Evolutionary conservation across 2,113 vertebrate genomes (phyloP).

Genomic region (Leptobrachium leishanense): DNA sequence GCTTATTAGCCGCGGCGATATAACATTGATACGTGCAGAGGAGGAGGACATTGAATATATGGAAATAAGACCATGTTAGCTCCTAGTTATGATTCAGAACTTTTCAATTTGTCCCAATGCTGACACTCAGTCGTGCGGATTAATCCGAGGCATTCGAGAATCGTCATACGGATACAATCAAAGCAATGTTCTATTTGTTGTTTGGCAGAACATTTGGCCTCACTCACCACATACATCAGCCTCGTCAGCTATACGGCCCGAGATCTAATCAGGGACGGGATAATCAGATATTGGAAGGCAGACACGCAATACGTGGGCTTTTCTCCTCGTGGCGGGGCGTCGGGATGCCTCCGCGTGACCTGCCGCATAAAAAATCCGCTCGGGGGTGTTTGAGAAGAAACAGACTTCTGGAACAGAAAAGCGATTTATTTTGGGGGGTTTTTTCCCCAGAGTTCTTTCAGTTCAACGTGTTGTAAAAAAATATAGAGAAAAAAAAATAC

Average conservation of each 20-base stretch:
- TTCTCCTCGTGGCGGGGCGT: neutral
- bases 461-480: neutral
- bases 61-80: neutral
- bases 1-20: neutral
- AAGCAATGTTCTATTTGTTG: neutral
- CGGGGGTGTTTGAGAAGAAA: neutral
- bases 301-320: neutral
- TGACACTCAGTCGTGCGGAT: no score
- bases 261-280: neutral
- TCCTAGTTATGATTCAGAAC: no score
- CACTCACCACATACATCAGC: neutral
- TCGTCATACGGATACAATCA: constrained; percentile 5
- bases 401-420: neutral
- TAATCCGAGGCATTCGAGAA: no score
- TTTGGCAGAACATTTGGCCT: constrained; percentile 25
- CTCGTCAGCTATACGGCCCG: neutral
- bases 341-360: neutral
- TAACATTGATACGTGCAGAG: neutral
- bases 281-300: neutral
- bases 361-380: constrained; percentile 9
- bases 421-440: neutral
- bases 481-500: neutral
- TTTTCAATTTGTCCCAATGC: no score
- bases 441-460: neutral
- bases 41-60: neutral